Evolutionary conservation across 2,888 invertebrate species (phyloP), one percentile per base, ranked within the genome.

Genomic region (Chalcosyrphus nemorum): DNA sequence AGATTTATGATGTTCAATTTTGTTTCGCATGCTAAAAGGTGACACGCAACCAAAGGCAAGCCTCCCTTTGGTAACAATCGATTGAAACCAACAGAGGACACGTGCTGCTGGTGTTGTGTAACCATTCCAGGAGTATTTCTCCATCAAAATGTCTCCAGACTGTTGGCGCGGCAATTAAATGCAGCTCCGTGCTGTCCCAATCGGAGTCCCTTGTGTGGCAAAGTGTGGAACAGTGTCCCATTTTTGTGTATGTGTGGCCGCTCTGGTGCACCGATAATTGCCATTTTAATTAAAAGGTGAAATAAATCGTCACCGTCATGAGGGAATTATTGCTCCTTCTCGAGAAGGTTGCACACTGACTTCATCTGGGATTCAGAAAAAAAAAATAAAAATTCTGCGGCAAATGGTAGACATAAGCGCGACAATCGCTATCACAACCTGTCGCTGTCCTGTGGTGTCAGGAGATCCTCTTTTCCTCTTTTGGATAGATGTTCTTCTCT

Each of bases 231-330:
- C n/a, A 63, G 50, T 50, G 72, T 80, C 56, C 68, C 78, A 80
- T 81, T 70, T 81, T 65, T 77, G 77, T 77, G 76, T 81, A 63
- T 81, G 57, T 77, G 77, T 77, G 76, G 71, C 70, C 70, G 35
- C 76, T 63, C 76, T 27, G 74, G 68, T 57, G 84, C 75, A 74
- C 82, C 72, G 52, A 84, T 80, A 74, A 80, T 80, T 84, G 80
- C 70, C 56, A 75, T 80, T 84, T 84, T 80, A 80, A 84, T 84
- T 84, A 84, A 75, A 75, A 70, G 84, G 74, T 80, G 57, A 80
- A 74, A 84, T 75, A 84, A 80, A 84, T 80, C 74, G 70, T 68
- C 63, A 41, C 52, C 68, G 27, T 41, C 24, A 47, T 57, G 29
- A 43, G 32, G 68, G 68, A 59, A 59, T 59, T 57, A n/a, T n/a